phyloP scores from a whole-genome alignment of 1,140 invertebrate species.

The Antheraea pernyi region DNA sequence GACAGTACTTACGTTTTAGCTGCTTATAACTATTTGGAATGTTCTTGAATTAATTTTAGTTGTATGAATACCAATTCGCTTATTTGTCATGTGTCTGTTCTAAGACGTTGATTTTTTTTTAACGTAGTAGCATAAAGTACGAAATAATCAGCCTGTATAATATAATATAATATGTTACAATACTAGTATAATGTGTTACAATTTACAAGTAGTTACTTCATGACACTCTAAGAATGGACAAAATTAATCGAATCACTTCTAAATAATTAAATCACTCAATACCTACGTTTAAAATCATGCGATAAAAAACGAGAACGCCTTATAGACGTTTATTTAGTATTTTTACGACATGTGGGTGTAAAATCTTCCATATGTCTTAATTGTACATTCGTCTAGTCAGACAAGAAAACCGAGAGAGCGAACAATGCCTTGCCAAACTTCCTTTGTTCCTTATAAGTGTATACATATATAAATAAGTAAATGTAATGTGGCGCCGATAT shows the following conservation, averaged over 20 bases:
- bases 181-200: no score
- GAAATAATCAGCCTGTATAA: no score
- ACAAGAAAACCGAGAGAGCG: slow-evolving; percentile 47
- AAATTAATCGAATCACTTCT: background rate
- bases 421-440: slow-evolving; percentile 70
- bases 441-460: slow-evolving; percentile 64
- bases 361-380: slow-evolving; percentile 43
- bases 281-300: background rate
- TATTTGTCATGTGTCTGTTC: no score
- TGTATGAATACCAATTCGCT: no score
- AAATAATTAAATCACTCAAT: background rate
- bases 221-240: no score
- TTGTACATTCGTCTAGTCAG: slow-evolving; percentile 64
- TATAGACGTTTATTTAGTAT: slow-evolving; percentile 1
- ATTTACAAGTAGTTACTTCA: no score
- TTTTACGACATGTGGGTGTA: slow-evolving; percentile 12
- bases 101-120: no score
- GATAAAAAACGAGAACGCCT: background rate
- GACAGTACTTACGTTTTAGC: no score
- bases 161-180: no score
- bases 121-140: no score
- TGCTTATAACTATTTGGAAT: no score
- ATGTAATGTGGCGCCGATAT: slow-evolving; percentile 25
- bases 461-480: slow-evolving; percentile 19
- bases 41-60: no score